Conservation (phyloP, 2,113 vertebrate species). For the Murina feae region DNA sequence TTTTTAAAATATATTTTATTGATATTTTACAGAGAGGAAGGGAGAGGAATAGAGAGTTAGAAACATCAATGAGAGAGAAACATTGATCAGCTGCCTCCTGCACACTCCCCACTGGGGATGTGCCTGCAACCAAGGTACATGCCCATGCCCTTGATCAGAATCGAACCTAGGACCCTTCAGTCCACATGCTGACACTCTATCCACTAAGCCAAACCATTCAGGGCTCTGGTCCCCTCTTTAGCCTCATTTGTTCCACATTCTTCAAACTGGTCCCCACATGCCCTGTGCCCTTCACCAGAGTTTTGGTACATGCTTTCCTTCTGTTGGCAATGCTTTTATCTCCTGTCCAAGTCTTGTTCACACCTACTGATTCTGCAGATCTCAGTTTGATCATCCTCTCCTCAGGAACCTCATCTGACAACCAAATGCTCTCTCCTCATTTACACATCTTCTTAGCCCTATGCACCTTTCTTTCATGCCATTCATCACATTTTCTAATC, state of each 20-base stretch:
- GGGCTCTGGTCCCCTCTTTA: background rate
- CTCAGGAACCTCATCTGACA: background rate
- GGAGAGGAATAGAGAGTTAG: no score
- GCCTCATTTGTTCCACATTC: background rate
- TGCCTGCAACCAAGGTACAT: no score
- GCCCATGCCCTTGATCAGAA: no score
- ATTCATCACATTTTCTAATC: background rate
- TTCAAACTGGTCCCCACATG: accelerated
- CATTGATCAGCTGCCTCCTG: no score
- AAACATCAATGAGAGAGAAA: no score
- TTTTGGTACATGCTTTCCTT: background rate
- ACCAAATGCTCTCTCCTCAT: accelerated
- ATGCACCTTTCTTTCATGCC: background rate
- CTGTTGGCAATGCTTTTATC: background rate
- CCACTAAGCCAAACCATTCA: no score
- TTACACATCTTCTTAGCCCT: accelerated
- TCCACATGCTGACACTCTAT: no score
- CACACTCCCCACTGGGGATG: no score
- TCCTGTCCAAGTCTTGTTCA: background rate
- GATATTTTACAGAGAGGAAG: no score
- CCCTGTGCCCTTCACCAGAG: accelerated
- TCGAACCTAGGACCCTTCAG: no score
- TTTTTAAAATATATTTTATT: no score
- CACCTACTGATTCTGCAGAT: background rate
- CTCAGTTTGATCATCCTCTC: background rate